phyloP scores from a whole-genome alignment of 2,113 vertebrate genomes.

The Albula goreensis region DNA sequence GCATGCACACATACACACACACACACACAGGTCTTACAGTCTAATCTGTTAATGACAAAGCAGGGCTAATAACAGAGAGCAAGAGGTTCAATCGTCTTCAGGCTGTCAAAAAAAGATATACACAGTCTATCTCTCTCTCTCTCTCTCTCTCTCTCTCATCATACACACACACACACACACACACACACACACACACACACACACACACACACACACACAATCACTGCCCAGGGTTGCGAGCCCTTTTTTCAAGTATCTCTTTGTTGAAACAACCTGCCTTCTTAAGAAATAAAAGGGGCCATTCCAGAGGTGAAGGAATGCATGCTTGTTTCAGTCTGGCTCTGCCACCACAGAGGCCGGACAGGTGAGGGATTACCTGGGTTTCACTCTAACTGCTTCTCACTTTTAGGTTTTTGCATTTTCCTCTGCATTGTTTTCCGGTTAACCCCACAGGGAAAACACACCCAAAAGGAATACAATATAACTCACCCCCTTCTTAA shows the following conservation, averaged over 20 bases:
- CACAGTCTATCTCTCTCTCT: too few species aligned
- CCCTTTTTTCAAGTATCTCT: slow-evolving; percentile 62
- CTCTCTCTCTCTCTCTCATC: background rate
- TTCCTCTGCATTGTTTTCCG: slow-evolving; percentile 31
- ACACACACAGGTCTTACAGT: slow-evolving; percentile 45
- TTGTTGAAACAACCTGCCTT: slow-evolving; percentile 66
- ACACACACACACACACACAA: slow-evolving; percentile 35
- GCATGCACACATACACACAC: background rate
- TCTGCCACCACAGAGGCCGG: slow-evolving; percentile 39
- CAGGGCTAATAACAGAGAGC: slow-evolving; percentile 73
- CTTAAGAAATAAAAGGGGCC: slow-evolving; percentile 53
- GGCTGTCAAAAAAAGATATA: slow-evolving; percentile 9
- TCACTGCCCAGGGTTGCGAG: slow-evolving; percentile 50
- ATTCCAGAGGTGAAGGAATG: slow-evolving; percentile 61
- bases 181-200: slow-evolving; percentile 30
- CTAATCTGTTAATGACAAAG: slow-evolving; percentile 76
- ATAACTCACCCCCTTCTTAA: slow-evolving; percentile 19
- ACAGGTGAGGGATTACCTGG: slow-evolving; percentile 60
- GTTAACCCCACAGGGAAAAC: slow-evolving; percentile 25
- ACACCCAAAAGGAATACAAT: slow-evolving; percentile 31
- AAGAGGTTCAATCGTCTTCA: slow-evolving; percentile 52
- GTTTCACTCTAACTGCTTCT: slow-evolving; percentile 35
- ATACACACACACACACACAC: slow-evolving; percentile 6
- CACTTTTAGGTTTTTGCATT: slow-evolving; percentile 29
- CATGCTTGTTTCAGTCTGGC: slow-evolving; percentile 41